phyloP scores from a whole-genome alignment of 2,797 vertebrate genomes.

The Fistularia commersonii region DNA sequence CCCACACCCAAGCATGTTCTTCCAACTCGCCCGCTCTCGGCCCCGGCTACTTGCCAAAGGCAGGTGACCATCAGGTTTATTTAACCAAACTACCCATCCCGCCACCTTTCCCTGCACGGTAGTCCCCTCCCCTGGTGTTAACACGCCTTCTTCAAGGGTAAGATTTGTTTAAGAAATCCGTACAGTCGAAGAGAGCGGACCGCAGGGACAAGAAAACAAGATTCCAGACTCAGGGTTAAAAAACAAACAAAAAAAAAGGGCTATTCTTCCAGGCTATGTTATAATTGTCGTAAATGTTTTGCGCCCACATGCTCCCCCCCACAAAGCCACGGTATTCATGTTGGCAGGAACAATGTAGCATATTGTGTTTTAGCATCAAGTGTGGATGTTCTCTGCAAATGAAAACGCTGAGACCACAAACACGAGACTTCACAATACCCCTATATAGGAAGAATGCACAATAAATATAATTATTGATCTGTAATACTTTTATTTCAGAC shows the following conservation, averaged over 20 bases:
- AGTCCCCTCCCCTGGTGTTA: slow-evolving; percentile 42
- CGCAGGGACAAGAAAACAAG: slow-evolving; percentile 36
- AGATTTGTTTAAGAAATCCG: slow-evolving; percentile 34
- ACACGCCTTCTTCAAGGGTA: slow-evolving; percentile 36
- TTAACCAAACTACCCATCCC: slow-evolving; percentile 10
- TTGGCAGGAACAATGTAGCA: slow-evolving; percentile 53
- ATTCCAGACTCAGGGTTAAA: slow-evolving; percentile 39
- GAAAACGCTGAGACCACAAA: slow-evolving; percentile 25
- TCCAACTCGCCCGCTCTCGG: slow-evolving; percentile 1
- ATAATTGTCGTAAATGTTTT: slow-evolving; percentile 60
- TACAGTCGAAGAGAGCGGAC: slow-evolving; percentile 28
- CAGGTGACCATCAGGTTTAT: slow-evolving; percentile 4
- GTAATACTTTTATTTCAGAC: too few species aligned
- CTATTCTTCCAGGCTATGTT: slow-evolving; percentile 35
- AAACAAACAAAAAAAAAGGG: slow-evolving; percentile 3
- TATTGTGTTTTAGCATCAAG: slow-evolving; percentile 48
- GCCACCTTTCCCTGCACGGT: background rate
- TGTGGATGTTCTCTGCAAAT: slow-evolving; percentile 37
- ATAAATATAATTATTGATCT: too few species aligned
- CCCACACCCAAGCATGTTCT: background rate
- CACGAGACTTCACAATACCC: slow-evolving; percentile 17
- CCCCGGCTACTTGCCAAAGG: background rate
- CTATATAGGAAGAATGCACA: too few species aligned
- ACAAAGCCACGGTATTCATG: slow-evolving; percentile 62
- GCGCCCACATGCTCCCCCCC: slow-evolving; percentile 38